phyloP scores from a whole-genome alignment of 23 tunicate species.

The Styela clava region DNA sequence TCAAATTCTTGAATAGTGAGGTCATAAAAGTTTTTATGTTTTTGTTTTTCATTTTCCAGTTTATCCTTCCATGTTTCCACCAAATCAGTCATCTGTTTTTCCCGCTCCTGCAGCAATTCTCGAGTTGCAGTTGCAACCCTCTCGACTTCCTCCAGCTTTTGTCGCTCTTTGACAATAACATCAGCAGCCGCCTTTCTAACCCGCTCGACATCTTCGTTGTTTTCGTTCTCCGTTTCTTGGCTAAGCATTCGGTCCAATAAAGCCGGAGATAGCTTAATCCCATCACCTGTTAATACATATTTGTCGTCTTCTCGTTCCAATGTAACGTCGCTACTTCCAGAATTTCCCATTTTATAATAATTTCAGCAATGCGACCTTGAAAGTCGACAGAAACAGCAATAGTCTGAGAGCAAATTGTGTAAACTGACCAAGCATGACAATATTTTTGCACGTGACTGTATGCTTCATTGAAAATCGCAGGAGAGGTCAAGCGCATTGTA shows the following conservation, averaged over 20 bases:
- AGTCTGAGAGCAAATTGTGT: no score
- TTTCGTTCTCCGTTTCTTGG: background rate
- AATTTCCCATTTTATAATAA: constrained; percentile 39
- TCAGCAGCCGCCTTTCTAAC: constrained; percentile 3
- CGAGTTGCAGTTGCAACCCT: constrained; percentile 31
- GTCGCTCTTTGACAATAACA: constrained; percentile 2
- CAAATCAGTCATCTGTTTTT: constrained; percentile 39
- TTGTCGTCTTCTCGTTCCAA: constrained; percentile 47
- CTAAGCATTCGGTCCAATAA: constrained; percentile 13
- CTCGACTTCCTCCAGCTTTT: constrained; percentile 16
- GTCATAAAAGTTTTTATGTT: constrained; percentile 45
- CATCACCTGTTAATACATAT: constrained; percentile 45
- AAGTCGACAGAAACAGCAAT: no score
- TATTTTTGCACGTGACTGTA: background rate
- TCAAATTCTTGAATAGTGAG: constrained; percentile 44
- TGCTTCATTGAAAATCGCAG: background rate
- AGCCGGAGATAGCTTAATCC: constrained; percentile 33
- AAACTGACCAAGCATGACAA: background rate
- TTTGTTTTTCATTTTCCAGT: constrained; percentile 44
- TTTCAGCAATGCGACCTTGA: background rate
- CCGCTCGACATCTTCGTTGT: constrained; percentile 15
- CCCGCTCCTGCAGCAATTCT: constrained; percentile 35
- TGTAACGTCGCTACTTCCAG: constrained; percentile 37
- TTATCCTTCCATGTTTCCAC: constrained; percentile 33
- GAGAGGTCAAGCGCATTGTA: no score